Base-by-base conservation (phyloP, 64 coral and sea anemone genomes). In the Dendrophyllia cribrosa region DNA sequence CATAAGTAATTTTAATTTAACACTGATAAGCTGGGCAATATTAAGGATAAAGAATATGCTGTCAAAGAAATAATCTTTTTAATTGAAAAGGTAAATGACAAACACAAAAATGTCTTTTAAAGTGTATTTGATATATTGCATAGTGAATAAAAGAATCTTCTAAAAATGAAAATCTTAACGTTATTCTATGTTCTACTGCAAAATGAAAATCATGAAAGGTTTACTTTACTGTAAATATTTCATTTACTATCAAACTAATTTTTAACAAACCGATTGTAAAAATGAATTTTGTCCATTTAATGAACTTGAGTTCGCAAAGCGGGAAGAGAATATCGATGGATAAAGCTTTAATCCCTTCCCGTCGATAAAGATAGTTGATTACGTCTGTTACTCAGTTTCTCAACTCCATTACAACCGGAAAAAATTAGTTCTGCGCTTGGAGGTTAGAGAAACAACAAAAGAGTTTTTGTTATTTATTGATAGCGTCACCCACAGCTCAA, bases 71-170 rank as follows among this genome's bases (percentile, higher is more conserved):
- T 48, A 49, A 50, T 75, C 16, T 10, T 75, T 50, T 75, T 75
- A 75, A 75, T 75, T 75, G 16, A 20, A 75, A 75, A 75, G 43
- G 20, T 17, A 75, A 75, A 75, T 46, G 47, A 51, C 67, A 75
- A 50, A 20, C 15, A 50, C 47, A 1, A 49, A 75, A 75, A 44
- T 75, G 15, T 19, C 17, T 47, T n/a, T 20, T 13, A 50, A 14
- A 4, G 12, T 19, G 44, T 4, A 44, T 47, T 16, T 45, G 43
- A 11, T 74, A 46, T 72, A 45, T 7, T 47, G 22, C 45, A 43
- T 6, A 49, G 47, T 14, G 15, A 51, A 17, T 49, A 50, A 49
- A 49, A 7, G 1, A 5, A 6, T 75, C 17, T 49, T 15, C 16
- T 19, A 55, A 55, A 55, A 9, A 9, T 56, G 12, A 56, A 12